Percentiles rank a stretch among this genome's conserved stretches.
phyloP scores from a whole-genome alignment of 1,140 invertebrate species.

The Parapsyche elsis region DNA sequence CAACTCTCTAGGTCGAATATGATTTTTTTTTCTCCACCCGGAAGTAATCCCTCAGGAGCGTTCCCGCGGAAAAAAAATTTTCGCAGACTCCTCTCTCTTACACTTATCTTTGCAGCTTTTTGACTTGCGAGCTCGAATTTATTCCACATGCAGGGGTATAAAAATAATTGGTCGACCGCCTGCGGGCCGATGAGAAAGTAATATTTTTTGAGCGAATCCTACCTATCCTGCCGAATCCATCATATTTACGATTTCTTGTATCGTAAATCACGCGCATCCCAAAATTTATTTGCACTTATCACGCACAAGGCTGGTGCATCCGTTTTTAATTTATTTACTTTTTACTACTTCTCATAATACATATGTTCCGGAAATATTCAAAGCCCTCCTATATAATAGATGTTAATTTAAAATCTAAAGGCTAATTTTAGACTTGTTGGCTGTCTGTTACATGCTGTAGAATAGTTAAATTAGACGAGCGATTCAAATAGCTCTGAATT shows the following conservation, averaged over 20 bases:
- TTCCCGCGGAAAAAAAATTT: constrained; percentile 1
- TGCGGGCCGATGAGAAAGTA: neutral
- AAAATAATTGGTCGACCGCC: neutral
- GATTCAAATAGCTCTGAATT: no score
- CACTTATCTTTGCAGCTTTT: neutral
- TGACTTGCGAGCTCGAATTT: neutral
- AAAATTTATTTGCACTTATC: neutral
- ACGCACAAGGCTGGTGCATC: neutral
- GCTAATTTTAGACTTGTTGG: no score
- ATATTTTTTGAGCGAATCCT: neutral
- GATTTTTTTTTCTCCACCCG: neutral
- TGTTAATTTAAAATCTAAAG: no score
- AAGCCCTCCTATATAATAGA: no score
- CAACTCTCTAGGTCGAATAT: neutral
- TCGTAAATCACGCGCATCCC: neutral
- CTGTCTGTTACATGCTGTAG: no score
- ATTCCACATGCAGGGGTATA: neutral
- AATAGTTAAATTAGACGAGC: no score
- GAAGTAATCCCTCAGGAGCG: constrained; percentile 4
- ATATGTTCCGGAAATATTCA: no score
- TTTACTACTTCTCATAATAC: neutral
- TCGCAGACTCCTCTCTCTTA: neutral
- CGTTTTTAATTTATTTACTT: neutral
- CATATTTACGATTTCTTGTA: neutral
- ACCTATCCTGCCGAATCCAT: neutral